Evolutionary conservation across 2,888 invertebrate genomes (phyloP).

Genomic region (Hermaeophaga mercurialis): DNA sequence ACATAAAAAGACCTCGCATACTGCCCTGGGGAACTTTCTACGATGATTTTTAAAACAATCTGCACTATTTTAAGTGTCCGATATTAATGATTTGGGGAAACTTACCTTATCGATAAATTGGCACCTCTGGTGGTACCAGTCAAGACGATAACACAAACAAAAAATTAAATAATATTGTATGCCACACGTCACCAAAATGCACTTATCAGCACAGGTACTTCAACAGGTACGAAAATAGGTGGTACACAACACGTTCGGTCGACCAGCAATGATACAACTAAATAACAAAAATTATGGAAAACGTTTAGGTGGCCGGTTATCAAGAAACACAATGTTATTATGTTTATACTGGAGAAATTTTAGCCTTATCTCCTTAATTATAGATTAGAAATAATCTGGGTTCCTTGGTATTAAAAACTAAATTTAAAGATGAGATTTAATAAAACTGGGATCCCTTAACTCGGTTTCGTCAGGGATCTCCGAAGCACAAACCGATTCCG

Average conservation of each 20-base stretch:
- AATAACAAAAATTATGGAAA: conserved; percentile 13
- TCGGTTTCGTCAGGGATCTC: too few relatives aligned
- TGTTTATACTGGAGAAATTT: conserved; percentile 9
- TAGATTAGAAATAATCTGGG: conserved; percentile 9
- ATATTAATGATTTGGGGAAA: too few relatives aligned
- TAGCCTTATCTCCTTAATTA: conserved; percentile 7
- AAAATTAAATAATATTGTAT: not conserved
- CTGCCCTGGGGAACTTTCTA: too few relatives aligned
- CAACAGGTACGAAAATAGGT: not conserved
- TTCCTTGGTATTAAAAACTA: not conserved
- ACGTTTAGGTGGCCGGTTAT: conserved; percentile 11
- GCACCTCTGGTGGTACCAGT: too few relatives aligned
- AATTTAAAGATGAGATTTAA: not conserved
- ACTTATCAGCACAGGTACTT: not conserved
- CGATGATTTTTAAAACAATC: too few relatives aligned
- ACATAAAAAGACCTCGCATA: too few relatives aligned
- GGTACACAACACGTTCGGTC: not conserved
- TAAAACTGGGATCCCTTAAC: not conserved
- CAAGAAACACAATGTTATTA: conserved; percentile 9
- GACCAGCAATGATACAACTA: not conserved
- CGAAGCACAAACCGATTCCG: too few relatives aligned
- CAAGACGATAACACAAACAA: not conserved
- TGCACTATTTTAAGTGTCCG: too few relatives aligned
- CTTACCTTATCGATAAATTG: too few relatives aligned
- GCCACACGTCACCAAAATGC: not conserved